These are phyloP conservation scores for Aptenodytes forsteri DNA, from an alignment of 2,113 vertebrate species.

Conservation along the genomic window DNA sequence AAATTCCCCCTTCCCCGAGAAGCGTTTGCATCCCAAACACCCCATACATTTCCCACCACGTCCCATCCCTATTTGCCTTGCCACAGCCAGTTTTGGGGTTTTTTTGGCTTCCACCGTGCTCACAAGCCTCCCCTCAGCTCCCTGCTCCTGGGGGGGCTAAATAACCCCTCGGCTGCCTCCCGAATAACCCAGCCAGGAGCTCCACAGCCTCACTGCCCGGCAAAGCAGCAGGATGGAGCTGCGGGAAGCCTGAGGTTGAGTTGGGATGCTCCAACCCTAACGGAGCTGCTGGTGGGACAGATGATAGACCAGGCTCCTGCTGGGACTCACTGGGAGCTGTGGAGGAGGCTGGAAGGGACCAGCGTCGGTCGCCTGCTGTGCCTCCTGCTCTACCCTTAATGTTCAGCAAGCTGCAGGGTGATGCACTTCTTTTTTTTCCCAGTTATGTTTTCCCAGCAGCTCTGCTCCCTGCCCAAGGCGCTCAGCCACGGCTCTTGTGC, in stretches of 20 bases:
- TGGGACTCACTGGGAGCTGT: background rate
- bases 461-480: background rate
- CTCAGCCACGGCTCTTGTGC: constrained; percentile 17
- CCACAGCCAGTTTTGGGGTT: background rate
- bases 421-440: background rate
- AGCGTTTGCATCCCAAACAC: background rate
- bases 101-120: background rate
- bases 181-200: background rate
- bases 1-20: background rate
- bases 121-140: background rate
- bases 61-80: background rate
- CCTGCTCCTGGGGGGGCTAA: background rate
- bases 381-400: background rate
- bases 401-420: background rate
- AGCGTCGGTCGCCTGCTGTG: fast-evolving
- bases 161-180: background rate
- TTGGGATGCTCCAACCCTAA: background rate
- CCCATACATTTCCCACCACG: fast-evolving
- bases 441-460: fast-evolving
- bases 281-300: background rate
- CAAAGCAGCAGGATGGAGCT: background rate
- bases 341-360: background rate
- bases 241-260: fast-evolving
- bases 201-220: fast-evolving
- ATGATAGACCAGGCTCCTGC: fast-evolving